Base-by-base conservation (phyloP, 2,888 invertebrate genomes). In the Tinea semifulvella region DNA sequence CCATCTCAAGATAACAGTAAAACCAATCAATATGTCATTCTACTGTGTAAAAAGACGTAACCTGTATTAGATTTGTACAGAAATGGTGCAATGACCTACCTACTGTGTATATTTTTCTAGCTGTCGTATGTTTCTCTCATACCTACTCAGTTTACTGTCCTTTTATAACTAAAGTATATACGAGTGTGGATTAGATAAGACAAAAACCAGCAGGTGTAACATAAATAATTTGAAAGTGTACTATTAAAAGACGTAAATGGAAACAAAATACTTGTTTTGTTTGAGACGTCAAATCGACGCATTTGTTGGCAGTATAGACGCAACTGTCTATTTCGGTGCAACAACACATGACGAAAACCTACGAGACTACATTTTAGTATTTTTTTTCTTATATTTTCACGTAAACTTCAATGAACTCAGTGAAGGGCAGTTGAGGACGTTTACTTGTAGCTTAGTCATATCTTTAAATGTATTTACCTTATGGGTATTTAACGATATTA, bases 281-380 rank as follows among this genome's bases (percentile, higher is more conserved):
- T 31, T 31, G 11, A n/a, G 45, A 49, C 58, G 58, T 61, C 57
- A 58, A 55, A 57, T 52, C 49, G 60, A 61, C 65, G 62, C 61
- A 64, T 54, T 60, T 67, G 64, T 73, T 73, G 73, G 73, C 74
- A n/a, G n/a, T n/a, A 68, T 54, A 17, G 53, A 47, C 46, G 48
- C 51, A 2, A 56, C 63, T 71, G 65, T 69, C 70, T 75, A 74
- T 73, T 73, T 73, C 66, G 57, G 63, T 58, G n/a, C 13, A 31
- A 57, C 53, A 50, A 40, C 18, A 13, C 38, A 4, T 18, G 17
- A 18, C 38, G 17, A 7, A 19, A 18, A n/a, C 11, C 31, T 4
- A 31, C 31, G 7, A 11, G 14, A 11, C 11, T 31, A 31, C n/a
- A 14, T 13, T 31, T 26, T 11, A 10, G 3, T 27, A n/a, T 27